Conservation (phyloP, 2,888 invertebrate genomes). For the Spatulosminthurus flaviceps region DNA sequence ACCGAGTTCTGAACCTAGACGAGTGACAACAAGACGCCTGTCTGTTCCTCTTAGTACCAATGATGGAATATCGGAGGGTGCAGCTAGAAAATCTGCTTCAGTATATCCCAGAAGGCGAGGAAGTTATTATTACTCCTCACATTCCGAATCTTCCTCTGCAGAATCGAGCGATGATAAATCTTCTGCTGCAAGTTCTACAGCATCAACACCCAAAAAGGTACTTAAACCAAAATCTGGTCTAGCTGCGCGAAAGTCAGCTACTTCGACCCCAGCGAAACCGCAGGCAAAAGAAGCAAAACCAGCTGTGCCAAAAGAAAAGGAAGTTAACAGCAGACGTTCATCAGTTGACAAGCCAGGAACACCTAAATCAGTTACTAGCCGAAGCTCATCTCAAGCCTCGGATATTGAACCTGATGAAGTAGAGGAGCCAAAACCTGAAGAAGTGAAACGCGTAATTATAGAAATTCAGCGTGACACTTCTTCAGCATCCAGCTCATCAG, state of each 20-base stretch:
- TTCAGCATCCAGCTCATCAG: constrained; percentile 36
- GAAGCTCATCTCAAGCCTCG: constrained; percentile 12
- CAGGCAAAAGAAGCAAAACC: background rate
- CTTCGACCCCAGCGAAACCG: background rate
- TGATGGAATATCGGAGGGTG: constrained; percentile 54
- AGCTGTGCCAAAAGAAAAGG: background rate
- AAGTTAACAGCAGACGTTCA: background rate
- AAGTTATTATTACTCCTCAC: constrained; percentile 52
- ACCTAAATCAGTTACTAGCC: background rate
- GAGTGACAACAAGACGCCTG: constrained; percentile 45
- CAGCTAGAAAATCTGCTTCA: constrained; percentile 62
- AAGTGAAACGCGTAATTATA: constrained; percentile 29
- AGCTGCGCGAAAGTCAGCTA: constrained; percentile 1
- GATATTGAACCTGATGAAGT: constrained; percentile 34
- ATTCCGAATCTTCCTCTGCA: constrained; percentile 21
- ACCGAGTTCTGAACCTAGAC: constrained; percentile 12
- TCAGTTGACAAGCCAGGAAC: constrained; percentile 12
- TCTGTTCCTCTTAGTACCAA: constrained; percentile 36
- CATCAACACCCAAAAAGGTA: background rate
- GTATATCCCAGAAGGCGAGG: constrained; percentile 52
- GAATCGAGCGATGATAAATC: constrained; percentile 37
- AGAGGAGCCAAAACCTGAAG: constrained; percentile 34
- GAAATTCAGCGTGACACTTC: constrained; percentile 41
- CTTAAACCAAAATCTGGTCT: background rate
- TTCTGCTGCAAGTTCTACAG: background rate